Conservation (phyloP, 2,113 vertebrate species). For the Nothobranchius kuhntae region DNA sequence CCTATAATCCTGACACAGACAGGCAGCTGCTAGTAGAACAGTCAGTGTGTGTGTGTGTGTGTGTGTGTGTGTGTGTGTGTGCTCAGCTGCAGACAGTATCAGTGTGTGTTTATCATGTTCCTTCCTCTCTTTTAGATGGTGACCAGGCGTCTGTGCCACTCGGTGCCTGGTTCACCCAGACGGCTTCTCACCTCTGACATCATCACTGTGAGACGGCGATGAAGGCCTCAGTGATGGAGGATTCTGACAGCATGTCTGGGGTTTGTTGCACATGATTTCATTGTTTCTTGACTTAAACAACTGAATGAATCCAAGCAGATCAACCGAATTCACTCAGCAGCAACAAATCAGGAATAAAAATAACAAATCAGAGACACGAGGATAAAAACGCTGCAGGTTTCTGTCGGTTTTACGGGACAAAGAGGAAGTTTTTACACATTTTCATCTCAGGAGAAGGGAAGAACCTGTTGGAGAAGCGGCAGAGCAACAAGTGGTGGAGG, state of each 20-base stretch:
- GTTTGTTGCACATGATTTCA: not conserved
- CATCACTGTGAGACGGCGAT: slow-evolving; percentile 49
- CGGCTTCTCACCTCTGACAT: slow-evolving; percentile 50
- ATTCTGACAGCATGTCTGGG: slow-evolving; percentile 30
- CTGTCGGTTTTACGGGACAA: not conserved
- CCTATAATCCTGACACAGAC: too few species aligned
- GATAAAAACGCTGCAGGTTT: not conserved
- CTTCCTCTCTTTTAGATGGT: slow-evolving; percentile 50
- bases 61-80: too few species aligned
- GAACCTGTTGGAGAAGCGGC: slow-evolving; percentile 15
- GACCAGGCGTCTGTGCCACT: slow-evolving; percentile 53
- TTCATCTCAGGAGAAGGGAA: not conserved
- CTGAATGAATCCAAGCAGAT: not conserved
- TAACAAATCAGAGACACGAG: too few species aligned
- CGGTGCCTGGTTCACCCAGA: slow-evolving; percentile 37
- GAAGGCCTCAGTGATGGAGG: slow-evolving; percentile 3
- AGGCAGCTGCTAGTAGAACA: too few species aligned
- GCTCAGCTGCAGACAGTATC: too few species aligned
- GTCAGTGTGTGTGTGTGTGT: too few species aligned
- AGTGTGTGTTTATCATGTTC: not conserved
- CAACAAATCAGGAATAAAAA: too few species aligned
- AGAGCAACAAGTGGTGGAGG: slow-evolving; percentile 66
- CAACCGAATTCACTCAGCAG: not conserved
- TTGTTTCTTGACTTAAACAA: too few species aligned
- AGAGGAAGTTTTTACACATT: not conserved